phyloP scores from a whole-genome alignment of 2,797 vertebrate genomes.

The Lophius americanus region DNA sequence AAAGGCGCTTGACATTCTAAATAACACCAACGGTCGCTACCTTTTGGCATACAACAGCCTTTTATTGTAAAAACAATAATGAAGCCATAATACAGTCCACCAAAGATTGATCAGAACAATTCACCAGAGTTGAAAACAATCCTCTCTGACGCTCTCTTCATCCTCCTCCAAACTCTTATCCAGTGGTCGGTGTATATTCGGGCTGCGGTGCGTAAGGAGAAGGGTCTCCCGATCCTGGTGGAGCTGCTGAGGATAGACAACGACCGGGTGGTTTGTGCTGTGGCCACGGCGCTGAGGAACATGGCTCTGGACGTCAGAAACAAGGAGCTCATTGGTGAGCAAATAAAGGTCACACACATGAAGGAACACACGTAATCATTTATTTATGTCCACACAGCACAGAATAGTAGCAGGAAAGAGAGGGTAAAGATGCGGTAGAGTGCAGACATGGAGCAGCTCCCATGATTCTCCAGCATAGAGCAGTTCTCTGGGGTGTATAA shows the following conservation, averaged over 20 bases:
- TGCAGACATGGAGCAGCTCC: too few species aligned
- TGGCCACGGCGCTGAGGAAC: conserved; percentile 96
- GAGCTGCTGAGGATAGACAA: conserved; percentile 98
- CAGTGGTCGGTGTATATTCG: conserved; percentile 99
- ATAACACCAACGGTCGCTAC: too few species aligned
- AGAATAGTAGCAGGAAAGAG: too few species aligned
- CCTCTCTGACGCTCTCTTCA: not conserved
- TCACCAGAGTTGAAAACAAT: not conserved
- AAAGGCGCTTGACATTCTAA: too few species aligned
- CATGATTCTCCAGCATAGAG: too few species aligned
- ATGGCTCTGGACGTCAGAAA: conserved; percentile 99
- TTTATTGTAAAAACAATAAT: too few species aligned
- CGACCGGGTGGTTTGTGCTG: conserved; percentile 96
- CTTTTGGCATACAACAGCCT: too few species aligned
- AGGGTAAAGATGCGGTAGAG: too few species aligned
- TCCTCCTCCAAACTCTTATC: conserved; percentile 18
- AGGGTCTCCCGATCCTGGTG: conserved; percentile 96
- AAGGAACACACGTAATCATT: too few species aligned
- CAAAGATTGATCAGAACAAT: not conserved
- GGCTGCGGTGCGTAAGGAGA: conserved; percentile 96
- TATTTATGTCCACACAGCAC: too few species aligned
- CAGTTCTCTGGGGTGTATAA: too few species aligned
- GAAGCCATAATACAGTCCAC: too few species aligned
- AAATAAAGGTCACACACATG: not conserved
- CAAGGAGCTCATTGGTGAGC: conserved; percentile 96